Percentiles rank a stretch among this genome's conserved stretches.
Conservation (phyloP, 2,797 vertebrate species). For the Clamator glandarius region DNA sequence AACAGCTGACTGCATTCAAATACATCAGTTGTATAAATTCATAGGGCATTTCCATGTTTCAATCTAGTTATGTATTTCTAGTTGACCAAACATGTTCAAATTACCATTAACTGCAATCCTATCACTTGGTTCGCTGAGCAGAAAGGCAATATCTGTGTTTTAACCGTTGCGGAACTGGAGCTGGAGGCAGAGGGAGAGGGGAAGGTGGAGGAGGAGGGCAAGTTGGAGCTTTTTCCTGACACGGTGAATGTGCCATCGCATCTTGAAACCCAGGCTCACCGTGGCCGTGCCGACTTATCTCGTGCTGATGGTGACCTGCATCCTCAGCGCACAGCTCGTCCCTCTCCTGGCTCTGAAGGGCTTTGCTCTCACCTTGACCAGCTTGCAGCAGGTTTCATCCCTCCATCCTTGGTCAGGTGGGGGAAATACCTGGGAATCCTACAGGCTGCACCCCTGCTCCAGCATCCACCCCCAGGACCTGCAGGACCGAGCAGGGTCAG, state of each 20-base stretch:
- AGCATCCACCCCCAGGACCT: rapidly evolving
- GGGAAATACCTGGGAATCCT: not conserved
- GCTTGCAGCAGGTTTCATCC: not conserved
- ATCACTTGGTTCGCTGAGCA: constrained; percentile 80
- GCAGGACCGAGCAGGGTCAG: rapidly evolving
- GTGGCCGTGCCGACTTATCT: rapidly evolving
- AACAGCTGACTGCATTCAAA: constrained; percentile 79
- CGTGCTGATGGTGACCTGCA: not conserved
- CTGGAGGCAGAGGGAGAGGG: not conserved
- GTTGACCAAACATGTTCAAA: constrained; percentile 82
- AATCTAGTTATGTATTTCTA: constrained; percentile 81
- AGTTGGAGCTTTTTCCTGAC: not conserved
- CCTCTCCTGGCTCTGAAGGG: not conserved
- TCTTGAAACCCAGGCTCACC: rapidly evolving
- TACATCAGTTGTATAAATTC: constrained; percentile 80
- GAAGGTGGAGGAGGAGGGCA: not conserved
- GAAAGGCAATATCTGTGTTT: constrained; percentile 73
- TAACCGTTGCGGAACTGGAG: constrained; percentile 54
- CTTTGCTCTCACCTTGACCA: rapidly evolving
- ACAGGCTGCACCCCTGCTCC: not conserved
- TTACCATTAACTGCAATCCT: constrained; percentile 80
- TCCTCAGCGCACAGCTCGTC: rapidly evolving
- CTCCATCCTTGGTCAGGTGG: not conserved
- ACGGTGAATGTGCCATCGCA: rapidly evolving
- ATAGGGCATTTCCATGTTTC: constrained; percentile 81